Evolutionary conservation across 2,888 invertebrate species (phyloP), one percentile per base, ranked within the genome.

Genomic region (Lamellibrachia satsuma): DNA sequence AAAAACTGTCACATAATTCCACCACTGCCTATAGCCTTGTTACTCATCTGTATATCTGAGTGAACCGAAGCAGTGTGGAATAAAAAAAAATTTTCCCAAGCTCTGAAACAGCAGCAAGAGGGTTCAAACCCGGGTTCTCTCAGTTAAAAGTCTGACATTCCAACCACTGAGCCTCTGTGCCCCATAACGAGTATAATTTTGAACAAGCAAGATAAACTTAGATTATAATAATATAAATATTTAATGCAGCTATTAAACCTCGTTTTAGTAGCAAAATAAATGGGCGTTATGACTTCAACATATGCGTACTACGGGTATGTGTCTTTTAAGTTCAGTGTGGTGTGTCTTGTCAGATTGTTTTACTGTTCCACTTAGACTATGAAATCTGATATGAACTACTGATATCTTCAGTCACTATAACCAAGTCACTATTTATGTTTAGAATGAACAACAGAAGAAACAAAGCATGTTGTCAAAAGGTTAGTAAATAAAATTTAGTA

Each of bases 391-490:
- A 9, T 92, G 90, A 55, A n/a, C 3, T 92, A 22, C 57, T 11
- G 8, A n/a, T 91, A n/a, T 75, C 75, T 75, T 75, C 75, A 75
- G 75, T 75, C 15, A 2, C 75, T 22, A 15, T 75, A 75, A 75
- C 22, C 4, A 39, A 39, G 39, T 39, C 39, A 6, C n/a, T 75
- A n/a, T 75, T 22, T 75, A 22, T 55, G 7, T 91, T 55, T 75
- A 92, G 92, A 90, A 91, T 9, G 91, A 91, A 51, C 55, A 92
- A 7, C 90, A 91, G 52, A 95, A 95, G 92, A 95, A 95, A 92
- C 95, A 95, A 39, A 96, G 96, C 92, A 95, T 96, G 95, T 93
- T 96, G 90, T 96, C 96, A 52, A 95, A 95, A 94, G 96, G 96
- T 96, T 94, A 93, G 94, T 75, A n/a, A 22, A 22, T 52, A 52